These are phyloP conservation scores for Trissonchulus sp. DNA, from an alignment of 2,888 invertebrate species.

Conservation along the genomic window DNA sequence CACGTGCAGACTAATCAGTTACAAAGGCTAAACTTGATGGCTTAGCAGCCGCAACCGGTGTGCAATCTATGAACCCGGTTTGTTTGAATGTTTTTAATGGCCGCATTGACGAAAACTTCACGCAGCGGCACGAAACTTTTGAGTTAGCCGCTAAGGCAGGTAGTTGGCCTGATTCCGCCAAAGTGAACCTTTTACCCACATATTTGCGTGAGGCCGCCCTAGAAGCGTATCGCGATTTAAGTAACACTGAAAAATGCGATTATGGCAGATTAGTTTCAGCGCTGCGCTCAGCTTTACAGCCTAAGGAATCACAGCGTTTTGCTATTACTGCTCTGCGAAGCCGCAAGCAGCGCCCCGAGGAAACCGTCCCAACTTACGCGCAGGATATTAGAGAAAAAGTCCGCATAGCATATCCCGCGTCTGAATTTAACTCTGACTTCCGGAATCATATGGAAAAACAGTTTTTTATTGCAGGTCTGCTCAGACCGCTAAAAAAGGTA, in stretches of 20 bases:
- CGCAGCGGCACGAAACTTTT: background rate
- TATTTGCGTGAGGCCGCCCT: background rate
- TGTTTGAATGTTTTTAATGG: background rate
- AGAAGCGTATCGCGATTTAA: background rate
- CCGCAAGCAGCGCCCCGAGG: background rate
- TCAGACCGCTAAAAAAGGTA: background rate
- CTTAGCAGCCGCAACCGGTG: background rate
- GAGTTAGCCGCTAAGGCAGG: background rate
- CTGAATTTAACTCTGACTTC: background rate
- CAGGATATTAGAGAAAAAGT: background rate
- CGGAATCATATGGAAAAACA: slow-evolving; percentile 11
- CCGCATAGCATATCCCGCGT: background rate
- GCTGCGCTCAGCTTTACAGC: background rate
- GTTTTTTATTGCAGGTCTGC: slow-evolving; percentile 13
- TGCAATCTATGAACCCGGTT: background rate
- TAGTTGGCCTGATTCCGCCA: background rate
- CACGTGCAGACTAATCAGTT: background rate
- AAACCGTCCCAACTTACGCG: background rate
- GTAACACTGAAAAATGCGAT: background rate
- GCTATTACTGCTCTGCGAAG: background rate
- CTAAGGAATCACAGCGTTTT: background rate
- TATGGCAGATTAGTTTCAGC: background rate
- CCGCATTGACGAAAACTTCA: background rate
- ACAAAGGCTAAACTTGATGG: background rate
- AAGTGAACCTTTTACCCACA: background rate